Evolutionary conservation across 2,113 vertebrate species (phyloP).

Genomic region (Python bivittatus): DNA sequence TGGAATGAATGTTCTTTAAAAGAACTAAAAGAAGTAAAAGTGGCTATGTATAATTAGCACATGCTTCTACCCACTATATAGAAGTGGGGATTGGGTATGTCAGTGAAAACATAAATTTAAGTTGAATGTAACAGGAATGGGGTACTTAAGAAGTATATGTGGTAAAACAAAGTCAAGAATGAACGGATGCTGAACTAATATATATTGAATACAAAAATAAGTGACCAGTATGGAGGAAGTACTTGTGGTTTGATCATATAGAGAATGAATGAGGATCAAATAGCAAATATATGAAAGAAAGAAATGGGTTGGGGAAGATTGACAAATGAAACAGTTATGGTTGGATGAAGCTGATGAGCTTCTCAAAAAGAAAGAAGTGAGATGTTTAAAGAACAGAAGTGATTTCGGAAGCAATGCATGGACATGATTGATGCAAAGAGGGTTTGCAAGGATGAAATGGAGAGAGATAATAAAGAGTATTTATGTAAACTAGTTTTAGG

Average conservation of each 20-base stretch:
- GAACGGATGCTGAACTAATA: background rate
- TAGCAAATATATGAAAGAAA: background rate
- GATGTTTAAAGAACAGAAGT: background rate
- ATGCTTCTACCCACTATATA: background rate
- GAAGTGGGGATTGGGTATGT: background rate
- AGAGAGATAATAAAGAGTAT: no score
- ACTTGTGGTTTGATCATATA: background rate
- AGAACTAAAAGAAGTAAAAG: background rate
- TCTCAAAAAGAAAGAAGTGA: background rate
- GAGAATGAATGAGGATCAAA: background rate
- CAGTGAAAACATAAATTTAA: background rate
- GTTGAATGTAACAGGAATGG: background rate
- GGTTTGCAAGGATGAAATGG: background rate
- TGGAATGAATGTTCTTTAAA: background rate
- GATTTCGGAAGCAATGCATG: background rate
- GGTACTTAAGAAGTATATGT: background rate
- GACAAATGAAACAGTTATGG: background rate
- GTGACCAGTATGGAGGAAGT: background rate
- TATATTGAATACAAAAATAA: background rate
- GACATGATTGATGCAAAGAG: background rate
- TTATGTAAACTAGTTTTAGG: background rate
- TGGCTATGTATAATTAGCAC: background rate
- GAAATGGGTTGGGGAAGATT: background rate
- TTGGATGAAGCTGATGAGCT: background rate
- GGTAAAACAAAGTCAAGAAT: background rate